Percentiles rank a stretch among this genome's conserved stretches.
These are phyloP conservation scores for Tenualosa thibaudeaui DNA, from an alignment of 2,797 vertebrate genomes.

Conservation along the genomic window DNA sequence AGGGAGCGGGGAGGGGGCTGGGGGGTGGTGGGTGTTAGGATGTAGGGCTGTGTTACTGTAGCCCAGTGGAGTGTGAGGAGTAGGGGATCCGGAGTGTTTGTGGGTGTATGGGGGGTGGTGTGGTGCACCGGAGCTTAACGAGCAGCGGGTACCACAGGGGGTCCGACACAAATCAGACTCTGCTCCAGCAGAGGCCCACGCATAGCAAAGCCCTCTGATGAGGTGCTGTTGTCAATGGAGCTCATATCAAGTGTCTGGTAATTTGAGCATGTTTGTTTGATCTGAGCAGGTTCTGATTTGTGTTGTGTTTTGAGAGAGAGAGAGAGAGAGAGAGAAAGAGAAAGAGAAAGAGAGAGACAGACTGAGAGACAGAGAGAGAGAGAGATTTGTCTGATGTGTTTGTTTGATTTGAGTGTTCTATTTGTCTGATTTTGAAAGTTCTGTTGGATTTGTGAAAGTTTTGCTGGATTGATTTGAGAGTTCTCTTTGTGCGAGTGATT, in stretches of 20 bases:
- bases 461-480: too few species aligned
- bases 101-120: background rate
- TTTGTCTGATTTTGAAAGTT: background rate
- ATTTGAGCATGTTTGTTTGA: background rate
- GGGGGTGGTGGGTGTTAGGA: background rate
- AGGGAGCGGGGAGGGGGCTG: background rate
- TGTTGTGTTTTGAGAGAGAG: too few species aligned
- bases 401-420: background rate
- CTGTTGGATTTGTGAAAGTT: too few species aligned
- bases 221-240: background rate
- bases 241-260: background rate
- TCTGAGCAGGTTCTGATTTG: background rate
- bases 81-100: background rate
- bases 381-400: background rate
- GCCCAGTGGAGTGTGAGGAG: background rate
- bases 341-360: too few species aligned
- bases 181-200: background rate
- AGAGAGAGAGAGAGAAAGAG: too few species aligned
- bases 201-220: background rate
- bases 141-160: conserved; percentile 1
- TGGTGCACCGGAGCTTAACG: background rate
- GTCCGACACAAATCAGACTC: background rate
- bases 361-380: too few species aligned
- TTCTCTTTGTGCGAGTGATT: too few species aligned
- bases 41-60: background rate